Conservation (phyloP, 2,888 invertebrate genomes). For the Molorchus minor region DNA sequence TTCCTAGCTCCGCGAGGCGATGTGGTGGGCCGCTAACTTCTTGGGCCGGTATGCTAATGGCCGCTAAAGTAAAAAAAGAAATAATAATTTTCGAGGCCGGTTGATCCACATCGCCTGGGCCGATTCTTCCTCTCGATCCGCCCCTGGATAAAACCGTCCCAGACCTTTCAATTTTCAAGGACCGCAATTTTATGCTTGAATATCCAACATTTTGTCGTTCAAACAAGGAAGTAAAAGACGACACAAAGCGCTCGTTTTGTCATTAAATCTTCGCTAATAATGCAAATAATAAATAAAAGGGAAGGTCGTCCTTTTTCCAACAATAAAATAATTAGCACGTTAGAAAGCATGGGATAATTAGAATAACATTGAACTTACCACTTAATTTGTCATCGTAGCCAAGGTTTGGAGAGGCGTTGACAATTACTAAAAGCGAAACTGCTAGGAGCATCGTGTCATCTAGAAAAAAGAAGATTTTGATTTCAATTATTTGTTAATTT, state of each 20-base stretch:
- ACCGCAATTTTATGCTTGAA: background rate
- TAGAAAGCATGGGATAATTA: background rate
- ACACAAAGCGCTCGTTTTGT: background rate
- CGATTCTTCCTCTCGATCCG: background rate
- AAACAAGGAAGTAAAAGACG: background rate
- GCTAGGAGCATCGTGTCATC: constrained; percentile 12
- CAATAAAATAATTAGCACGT: background rate
- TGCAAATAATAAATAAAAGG: background rate
- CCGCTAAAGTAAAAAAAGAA: background rate
- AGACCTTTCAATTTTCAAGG: background rate
- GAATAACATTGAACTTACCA: constrained; percentile 7
- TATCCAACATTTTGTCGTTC: background rate
- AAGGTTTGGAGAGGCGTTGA: constrained; percentile 3
- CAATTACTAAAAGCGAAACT: constrained; percentile 16
- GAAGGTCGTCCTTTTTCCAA: background rate
- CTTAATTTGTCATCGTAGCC: background rate
- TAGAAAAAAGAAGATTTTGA: constrained; percentile 3
- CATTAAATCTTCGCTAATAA: background rate
- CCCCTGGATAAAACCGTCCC: background rate
- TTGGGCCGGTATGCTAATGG: background rate
- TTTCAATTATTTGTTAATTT: too few species aligned
- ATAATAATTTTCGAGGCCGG: background rate
- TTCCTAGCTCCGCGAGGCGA: too few species aligned
- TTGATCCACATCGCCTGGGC: background rate
- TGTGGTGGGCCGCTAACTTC: background rate